Conservation (phyloP, 2,797 vertebrate species). For the Vireo griseus region DNA sequence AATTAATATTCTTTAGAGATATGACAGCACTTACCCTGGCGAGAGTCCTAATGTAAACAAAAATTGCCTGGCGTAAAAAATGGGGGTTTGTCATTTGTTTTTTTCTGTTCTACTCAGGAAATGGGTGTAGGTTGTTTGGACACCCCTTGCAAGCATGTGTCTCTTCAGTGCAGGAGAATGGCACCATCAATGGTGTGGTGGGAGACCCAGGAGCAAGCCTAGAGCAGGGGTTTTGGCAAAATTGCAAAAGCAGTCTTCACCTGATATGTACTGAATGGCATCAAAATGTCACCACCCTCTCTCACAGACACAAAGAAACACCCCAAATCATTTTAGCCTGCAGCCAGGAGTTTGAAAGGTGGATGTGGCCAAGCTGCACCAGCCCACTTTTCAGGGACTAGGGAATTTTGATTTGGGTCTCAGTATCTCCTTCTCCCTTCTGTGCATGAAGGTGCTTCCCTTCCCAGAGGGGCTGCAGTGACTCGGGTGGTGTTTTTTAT, state of each 20-base stretch:
- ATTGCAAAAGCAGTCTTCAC: not conserved
- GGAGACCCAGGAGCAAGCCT: not conserved
- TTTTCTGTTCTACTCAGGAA: not conserved
- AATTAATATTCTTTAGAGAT: not conserved
- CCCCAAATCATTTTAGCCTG: not conserved
- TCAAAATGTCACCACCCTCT: not conserved
- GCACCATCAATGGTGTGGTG: rapidly evolving
- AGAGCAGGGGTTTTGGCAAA: not conserved
- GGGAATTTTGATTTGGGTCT: not conserved
- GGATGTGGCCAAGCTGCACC: not conserved
- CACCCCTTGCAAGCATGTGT: not conserved
- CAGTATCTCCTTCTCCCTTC: not conserved
- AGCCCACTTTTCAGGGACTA: not conserved
- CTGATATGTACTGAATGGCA: not conserved
- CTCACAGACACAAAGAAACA: not conserved
- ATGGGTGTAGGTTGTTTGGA: not conserved
- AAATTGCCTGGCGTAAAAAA: not conserved
- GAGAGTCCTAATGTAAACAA: not conserved
- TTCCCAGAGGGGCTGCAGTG: not conserved
- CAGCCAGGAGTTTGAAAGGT: not conserved
- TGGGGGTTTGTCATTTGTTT: not conserved
- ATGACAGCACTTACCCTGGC: not conserved
- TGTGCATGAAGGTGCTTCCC: not conserved
- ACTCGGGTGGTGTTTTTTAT: not conserved
- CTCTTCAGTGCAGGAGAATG: not conserved